Conservation (phyloP, 2,888 invertebrate species). For the Alentia gelatinosa region DNA sequence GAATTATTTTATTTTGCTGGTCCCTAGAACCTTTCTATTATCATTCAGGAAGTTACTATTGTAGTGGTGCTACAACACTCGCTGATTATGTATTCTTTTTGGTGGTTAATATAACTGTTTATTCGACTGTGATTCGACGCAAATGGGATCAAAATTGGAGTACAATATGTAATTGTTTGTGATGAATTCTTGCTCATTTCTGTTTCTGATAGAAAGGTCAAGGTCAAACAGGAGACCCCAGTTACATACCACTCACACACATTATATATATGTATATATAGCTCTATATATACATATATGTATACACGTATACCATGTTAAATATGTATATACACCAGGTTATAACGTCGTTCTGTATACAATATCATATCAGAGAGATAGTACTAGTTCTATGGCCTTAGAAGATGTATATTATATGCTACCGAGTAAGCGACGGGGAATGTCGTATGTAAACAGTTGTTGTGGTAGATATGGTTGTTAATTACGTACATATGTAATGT, state of each 20-base stretch:
- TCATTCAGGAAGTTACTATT: background rate
- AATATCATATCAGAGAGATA: slow-evolving; percentile 20
- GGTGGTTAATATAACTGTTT: background rate
- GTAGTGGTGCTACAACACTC: slow-evolving; percentile 2
- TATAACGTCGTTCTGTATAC: background rate
- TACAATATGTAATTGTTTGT: background rate
- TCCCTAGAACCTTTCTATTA: background rate
- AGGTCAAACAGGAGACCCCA: background rate
- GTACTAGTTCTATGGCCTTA: slow-evolving; percentile 29
- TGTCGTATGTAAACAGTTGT: background rate
- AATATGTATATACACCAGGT: slow-evolving; percentile 31
- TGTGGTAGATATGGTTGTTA: slow-evolving; percentile 29
- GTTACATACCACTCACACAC: too few relatives aligned
- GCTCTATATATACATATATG: background rate
- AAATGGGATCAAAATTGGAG: background rate
- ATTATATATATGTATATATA: too few relatives aligned
- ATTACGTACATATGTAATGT: background rate
- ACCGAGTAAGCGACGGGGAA: background rate
- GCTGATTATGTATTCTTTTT: background rate
- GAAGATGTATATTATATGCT: background rate
- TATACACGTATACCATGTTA: slow-evolving; percentile 15
- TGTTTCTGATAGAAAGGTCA: background rate
- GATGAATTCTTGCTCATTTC: background rate
- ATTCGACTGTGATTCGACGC: background rate
- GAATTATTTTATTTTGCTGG: background rate